Percentiles rank a stretch among this genome's conserved stretches.
Evolutionary conservation across 1,140 invertebrate genomes (phyloP).

Genomic region (Epicauta chinensis): DNA sequence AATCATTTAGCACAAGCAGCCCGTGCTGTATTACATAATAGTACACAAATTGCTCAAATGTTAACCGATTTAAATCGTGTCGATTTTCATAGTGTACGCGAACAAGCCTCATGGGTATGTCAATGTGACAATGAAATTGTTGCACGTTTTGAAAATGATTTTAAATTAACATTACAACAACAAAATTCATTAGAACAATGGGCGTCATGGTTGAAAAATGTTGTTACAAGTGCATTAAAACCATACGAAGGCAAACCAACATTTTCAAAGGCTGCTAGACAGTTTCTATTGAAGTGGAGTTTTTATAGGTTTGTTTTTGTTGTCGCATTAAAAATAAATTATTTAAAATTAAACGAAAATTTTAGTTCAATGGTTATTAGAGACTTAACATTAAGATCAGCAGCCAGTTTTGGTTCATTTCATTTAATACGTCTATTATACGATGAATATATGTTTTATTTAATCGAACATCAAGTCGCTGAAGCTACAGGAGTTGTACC

Average conservation of each 20-base stretch:
- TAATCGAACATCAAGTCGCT: conserved; percentile 96
- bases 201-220: conserved; percentile 93
- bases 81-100: conserved; percentile 94
- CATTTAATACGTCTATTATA: conserved; percentile 95
- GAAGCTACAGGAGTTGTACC: conserved; percentile 82
- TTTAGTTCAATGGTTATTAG: conserved; percentile 91
- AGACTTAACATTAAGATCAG: conserved; percentile 90
- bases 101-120: conserved; percentile 94
- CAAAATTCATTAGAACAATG: conserved; percentile 94
- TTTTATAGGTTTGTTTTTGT: conserved; percentile 75
- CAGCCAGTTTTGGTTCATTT: conserved; percentile 97
- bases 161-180: conserved; percentile 87
- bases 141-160: conserved; percentile 83
- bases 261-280: conserved; percentile 85
- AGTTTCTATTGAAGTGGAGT: conserved; percentile 97
- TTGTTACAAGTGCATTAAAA: conserved; percentile 81
- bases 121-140: conserved; percentile 87
- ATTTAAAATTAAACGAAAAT: conserved; percentile 22
- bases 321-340: conserved; percentile 1
- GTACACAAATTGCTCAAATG: conserved; percentile 95
- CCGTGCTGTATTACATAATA: conserved; percentile 91
- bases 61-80: conserved; percentile 93
- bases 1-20: conserved; percentile 97
- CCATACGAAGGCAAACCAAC: conserved; percentile 78
- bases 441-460: conserved; percentile 99